phyloP scores from a whole-genome alignment of 2,888 invertebrate species.

The Ctenicera cuprea region DNA sequence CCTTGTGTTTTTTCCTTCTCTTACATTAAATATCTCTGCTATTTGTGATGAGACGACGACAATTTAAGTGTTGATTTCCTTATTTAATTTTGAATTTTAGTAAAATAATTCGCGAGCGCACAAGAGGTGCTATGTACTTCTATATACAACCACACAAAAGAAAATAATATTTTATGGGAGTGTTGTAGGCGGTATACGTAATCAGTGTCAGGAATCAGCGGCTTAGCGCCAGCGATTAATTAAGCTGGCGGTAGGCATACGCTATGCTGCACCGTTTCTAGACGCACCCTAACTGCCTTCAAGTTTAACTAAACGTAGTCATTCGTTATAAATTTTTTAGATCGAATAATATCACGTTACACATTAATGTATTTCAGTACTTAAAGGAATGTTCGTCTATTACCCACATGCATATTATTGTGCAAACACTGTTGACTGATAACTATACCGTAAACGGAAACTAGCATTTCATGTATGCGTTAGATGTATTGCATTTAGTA shows the following conservation, averaged over 20 bases:
- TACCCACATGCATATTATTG: not conserved
- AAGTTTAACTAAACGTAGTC: constrained; percentile 33
- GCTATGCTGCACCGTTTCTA: constrained; percentile 42
- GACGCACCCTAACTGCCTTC: constrained; percentile 36
- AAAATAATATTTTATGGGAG: constrained; percentile 43
- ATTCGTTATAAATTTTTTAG: constrained; percentile 38
- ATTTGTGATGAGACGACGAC: no score
- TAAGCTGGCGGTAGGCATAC: constrained; percentile 49
- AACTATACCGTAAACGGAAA: not conserved
- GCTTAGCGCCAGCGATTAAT: constrained; percentile 53
- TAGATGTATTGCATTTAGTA: not conserved
- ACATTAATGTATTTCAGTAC: constrained; percentile 28
- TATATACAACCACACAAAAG: constrained; percentile 30
- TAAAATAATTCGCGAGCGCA: no score
- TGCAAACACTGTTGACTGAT: not conserved
- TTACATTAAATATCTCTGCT: no score
- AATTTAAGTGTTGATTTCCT: not conserved
- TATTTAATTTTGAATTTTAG: not conserved
- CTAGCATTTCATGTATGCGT: not conserved
- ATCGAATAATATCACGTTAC: constrained; percentile 30
- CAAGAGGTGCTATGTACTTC: not conserved
- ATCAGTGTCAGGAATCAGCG: constrained; percentile 50
- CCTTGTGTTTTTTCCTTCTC: no score
- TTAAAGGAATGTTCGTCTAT: constrained; percentile 6
- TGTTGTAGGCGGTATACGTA: constrained; percentile 43